Base-by-base conservation (phyloP, 2,113 vertebrate species). In the Scalopus aquaticus region DNA sequence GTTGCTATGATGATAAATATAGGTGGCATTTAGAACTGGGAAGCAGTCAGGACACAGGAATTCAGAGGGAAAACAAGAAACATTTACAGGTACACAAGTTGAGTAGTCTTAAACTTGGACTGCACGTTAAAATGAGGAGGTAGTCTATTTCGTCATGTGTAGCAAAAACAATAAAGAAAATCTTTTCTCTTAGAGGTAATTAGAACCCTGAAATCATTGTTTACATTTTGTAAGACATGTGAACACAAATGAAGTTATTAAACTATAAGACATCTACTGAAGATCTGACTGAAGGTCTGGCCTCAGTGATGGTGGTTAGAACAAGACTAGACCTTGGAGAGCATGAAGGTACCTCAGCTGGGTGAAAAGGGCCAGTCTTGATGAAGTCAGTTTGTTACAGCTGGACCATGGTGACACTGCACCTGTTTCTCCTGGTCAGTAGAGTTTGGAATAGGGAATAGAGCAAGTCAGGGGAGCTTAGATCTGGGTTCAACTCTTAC, bases 201-300 rank as follows among this genome's bases (percentile, higher is more conserved):
- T 42, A 95, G 44, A 96, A 96, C 90, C 44, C 92, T 80, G 90
- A 96, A 74, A 88, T 95, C 76, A 97, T 94, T 97, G 94, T 97
- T 96, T 8, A 13, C 0, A 24, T 96, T 97, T 97, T 96, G 96
- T 86, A 94, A 97, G 97, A 60, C 93, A 83, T 4, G 70, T 95
- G 90, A 92, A 82, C 91, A 89, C 86, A 96, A 97, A 97, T 89
- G 90, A 83, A 0, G 0, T 82, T 95, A 98, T 98, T 97, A 79
- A 97, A 98, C 97, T 98, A 12, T 0, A 0, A 89, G 97, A 97
- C 96, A 94, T 97, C 96, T 97, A 97, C 96, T 93, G 96, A 96
- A 94, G 92, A 74, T 79, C 94, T 96, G 4, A 76, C 90, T 83
- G 77, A 95, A 95, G 88, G n/a, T n/a, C n/a, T 91, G 89, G 11